Conservation (phyloP, 2,888 invertebrate species). For the Phytoseiulus persimilis region DNA sequence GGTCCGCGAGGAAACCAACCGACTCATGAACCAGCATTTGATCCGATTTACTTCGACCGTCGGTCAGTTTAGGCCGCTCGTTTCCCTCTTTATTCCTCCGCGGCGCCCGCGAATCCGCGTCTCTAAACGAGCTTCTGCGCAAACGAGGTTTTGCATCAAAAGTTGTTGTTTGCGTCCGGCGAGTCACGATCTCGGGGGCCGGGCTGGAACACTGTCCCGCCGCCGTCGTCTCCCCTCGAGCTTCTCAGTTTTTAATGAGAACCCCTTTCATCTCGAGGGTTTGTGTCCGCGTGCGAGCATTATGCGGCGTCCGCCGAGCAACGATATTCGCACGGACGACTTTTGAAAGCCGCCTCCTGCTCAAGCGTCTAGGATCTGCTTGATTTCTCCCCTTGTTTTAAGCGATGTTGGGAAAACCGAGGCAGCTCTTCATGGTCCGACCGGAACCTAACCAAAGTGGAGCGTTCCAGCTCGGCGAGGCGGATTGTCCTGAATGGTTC, state of each 20-base stretch:
- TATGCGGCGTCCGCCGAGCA: too few species aligned
- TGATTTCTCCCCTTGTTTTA: background rate
- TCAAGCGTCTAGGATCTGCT: background rate
- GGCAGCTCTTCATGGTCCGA: too few species aligned
- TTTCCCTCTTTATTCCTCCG: background rate
- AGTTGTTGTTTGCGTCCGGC: background rate
- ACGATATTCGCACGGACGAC: background rate
- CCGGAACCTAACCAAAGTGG: too few species aligned
- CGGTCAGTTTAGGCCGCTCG: background rate
- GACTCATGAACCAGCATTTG: background rate
- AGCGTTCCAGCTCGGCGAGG: too few species aligned
- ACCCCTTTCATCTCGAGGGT: background rate
- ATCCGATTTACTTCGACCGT: background rate
- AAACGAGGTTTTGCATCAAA: background rate
- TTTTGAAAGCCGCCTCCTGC: background rate
- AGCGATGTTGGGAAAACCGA: too few species aligned
- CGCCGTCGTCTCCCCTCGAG: background rate
- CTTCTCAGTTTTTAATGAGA: background rate
- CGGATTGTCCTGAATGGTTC: too few species aligned
- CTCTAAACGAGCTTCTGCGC: background rate
- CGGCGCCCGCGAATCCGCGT: background rate
- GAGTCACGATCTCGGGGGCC: background rate
- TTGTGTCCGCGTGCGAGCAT: background rate
- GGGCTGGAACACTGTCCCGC: background rate
- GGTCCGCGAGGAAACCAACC: background rate